Percentiles rank a stretch among this genome's conserved stretches.
phyloP scores from a whole-genome alignment of 2,113 vertebrate species.

The Saguinus imperator region DNA sequence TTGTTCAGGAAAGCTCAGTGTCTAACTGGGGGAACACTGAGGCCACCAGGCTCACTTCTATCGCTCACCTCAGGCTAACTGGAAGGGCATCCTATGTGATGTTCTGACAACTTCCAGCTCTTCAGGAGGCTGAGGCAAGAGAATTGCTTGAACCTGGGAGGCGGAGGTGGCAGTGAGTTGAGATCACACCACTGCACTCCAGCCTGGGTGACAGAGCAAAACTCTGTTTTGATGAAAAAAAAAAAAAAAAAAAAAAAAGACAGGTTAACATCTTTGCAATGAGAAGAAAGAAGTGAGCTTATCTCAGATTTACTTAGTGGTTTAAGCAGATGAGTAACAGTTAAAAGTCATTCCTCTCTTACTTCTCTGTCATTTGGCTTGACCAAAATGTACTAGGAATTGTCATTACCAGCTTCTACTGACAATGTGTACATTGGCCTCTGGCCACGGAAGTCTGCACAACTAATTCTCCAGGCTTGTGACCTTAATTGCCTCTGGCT shows the following conservation, averaged over 20 bases:
- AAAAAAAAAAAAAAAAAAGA: not conserved
- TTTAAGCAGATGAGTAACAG: not conserved
- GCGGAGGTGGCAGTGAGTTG: too few species aligned
- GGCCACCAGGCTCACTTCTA: not conserved
- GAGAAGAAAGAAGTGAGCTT: not conserved
- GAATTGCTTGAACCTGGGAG: too few species aligned
- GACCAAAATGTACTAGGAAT: not conserved
- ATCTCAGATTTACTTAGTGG: not conserved
- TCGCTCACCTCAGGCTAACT: not conserved
- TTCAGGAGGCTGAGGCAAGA: too few species aligned
- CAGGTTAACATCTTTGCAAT: not conserved
- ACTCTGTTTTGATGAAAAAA: not conserved
- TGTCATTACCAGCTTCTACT: not conserved
- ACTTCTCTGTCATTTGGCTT: slow-evolving; percentile 2
- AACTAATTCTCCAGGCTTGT: not conserved
- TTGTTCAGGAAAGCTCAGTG: not conserved
- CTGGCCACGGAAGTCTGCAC: not conserved
- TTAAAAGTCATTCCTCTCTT: not conserved
- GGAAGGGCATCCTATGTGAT: not conserved
- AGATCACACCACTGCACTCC: too few species aligned
- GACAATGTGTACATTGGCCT: not conserved
- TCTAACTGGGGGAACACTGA: not conserved
- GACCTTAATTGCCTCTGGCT: slow-evolving; percentile 6
- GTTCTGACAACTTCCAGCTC: not conserved
- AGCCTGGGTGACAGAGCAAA: too few species aligned